Evolutionary conservation across 2,797 vertebrate genomes (phyloP).

Genomic region (Sardinella longiceps): DNA sequence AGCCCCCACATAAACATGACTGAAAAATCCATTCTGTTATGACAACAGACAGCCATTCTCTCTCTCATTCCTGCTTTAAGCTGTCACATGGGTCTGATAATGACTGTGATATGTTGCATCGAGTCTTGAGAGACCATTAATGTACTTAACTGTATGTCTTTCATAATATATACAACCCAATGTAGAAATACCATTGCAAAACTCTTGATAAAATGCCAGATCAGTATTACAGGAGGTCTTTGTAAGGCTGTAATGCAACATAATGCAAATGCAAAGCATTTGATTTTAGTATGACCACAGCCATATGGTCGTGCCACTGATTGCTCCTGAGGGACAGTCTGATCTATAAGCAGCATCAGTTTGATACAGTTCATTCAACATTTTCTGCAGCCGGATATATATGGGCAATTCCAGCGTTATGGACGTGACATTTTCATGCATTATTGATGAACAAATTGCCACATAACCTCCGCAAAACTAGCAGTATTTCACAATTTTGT

Average conservation of each 20-base stretch:
- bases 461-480: too few relatives aligned
- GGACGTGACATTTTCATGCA: too few relatives aligned
- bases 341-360: neutral
- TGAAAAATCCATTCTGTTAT: neutral
- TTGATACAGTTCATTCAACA: neutral
- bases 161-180: neutral
- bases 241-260: constrained; percentile 1
- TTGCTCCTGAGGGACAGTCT: neutral
- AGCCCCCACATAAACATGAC: neutral
- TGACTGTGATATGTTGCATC: neutral
- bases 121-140: neutral
- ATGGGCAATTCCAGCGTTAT: too few relatives aligned
- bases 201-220: neutral
- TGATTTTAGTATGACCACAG: neutral
- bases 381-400: neutral
- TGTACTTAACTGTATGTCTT: neutral
- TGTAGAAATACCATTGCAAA: neutral
- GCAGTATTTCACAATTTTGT: too few relatives aligned
- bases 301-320: neutral
- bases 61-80: neutral
- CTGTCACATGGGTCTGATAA: neutral
- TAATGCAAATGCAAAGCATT: constrained; percentile 7
- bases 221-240: neutral
- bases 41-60: neutral
- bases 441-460: too few relatives aligned